Percentiles rank a stretch among this genome's conserved stretches.
Conservation (phyloP, 2,797 vertebrate genomes). For the Rhinogobio ventralis region DNA sequence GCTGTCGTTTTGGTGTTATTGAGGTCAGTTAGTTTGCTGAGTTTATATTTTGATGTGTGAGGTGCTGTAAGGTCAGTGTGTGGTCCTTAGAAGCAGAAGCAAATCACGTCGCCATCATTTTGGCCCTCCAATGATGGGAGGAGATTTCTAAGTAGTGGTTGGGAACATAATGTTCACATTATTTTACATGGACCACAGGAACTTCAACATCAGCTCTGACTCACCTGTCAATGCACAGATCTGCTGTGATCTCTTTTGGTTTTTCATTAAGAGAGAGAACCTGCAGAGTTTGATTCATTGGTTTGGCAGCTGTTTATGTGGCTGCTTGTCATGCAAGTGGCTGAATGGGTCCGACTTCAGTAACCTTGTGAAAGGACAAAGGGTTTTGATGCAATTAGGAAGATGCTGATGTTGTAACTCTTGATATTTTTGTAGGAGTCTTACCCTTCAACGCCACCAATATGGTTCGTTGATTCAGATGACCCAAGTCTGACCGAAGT, state of each 20-base stretch:
- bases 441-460: constrained; percentile 93
- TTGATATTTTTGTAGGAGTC: constrained; percentile 83
- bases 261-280: background rate
- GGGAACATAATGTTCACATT: constrained; percentile 40
- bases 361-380: constrained; percentile 25
- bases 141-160: constrained; percentile 23
- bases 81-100: background rate
- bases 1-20: background rate
- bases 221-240: background rate
- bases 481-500: constrained; percentile 96
- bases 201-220: background rate
- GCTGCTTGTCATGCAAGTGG: background rate
- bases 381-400: background rate
- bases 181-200: background rate
- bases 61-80: constrained; percentile 2
- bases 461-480: constrained; percentile 99
- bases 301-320: background rate
- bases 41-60: background rate
- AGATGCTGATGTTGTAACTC: constrained; percentile 7
- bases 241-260: background rate
- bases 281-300: constrained; percentile 9
- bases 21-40: background rate
- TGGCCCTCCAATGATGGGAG: constrained; percentile 7
- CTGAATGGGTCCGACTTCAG: background rate
- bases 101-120: background rate